Base-by-base conservation (phyloP, 2,888 invertebrate genomes). In the Homarus gammarus region DNA sequence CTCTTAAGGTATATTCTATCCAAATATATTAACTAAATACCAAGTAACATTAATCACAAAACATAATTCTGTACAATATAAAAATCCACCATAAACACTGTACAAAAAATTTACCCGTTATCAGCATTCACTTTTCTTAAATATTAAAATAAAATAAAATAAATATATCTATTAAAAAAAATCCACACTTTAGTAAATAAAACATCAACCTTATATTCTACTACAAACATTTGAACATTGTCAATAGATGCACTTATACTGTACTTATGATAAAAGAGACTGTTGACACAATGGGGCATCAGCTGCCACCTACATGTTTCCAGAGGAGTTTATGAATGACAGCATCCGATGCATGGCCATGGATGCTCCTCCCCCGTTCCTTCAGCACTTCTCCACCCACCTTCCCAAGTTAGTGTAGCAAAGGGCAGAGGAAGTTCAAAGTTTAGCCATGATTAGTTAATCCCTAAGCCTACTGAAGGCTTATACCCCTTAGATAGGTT, bases 311-410 rank as follows among this genome's bases (percentile, higher is more conserved):
- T 83, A 91, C 91, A 70, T 91, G 64, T 68, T 51, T 70, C 70
- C 84, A 84, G 70, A 92, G 81, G 10, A 92, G 78, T 33, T 90
- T 86, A 40, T 90, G 90, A 75, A 92, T 90, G 31, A 89, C 81
- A 1, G 92, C 91, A 78, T 92, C 92, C 8, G 90, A 90, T 49
- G 87, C 89, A 61, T 92, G 92, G 18, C 92, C 92, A 77, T 92
- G 84, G 56, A 84, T 79, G 84, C 85, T 92, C 22, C 92, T 78
- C 15, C 90, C 90, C 15, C 92, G 88, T n/a, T 78, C 82, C 79
- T 84, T 86, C 84, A 90, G 79, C 61, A 90, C 89, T 72, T 92
- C 91, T 22, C 91, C 91, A 33, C 91, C 91, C 18, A 91, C 85
- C 91, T 91, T 81, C 10, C 8, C 1, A 44, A 73, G 61, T 73